Percentiles rank a stretch among this genome's conserved stretches.
phyloP scores from a whole-genome alignment of 1,140 invertebrate genomes.

The Drosophila setifemur region DNA sequence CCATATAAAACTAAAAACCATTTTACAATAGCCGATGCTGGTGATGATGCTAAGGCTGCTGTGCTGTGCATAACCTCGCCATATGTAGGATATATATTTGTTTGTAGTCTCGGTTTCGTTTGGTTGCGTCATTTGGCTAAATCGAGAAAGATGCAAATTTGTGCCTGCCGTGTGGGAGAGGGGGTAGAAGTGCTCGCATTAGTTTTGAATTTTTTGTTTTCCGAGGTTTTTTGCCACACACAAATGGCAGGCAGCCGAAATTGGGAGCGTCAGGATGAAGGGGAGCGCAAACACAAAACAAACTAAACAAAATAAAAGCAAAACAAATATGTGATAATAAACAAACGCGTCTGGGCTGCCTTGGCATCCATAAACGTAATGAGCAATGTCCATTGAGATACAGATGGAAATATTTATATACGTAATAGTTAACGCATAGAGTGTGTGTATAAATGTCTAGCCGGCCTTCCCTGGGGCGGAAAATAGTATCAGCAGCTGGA shows the following conservation, averaged over 20 bases:
- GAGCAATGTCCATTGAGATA: conserved; percentile 21
- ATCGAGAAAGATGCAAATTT: conserved; percentile 42
- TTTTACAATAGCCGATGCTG: conserved; percentile 9
- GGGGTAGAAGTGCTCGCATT: conserved; percentile 4
- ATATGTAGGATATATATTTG: conserved; percentile 22
- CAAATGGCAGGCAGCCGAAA: conserved; percentile 11
- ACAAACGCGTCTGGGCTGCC: conserved; percentile 27
- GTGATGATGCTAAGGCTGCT: not conserved
- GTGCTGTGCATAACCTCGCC: conserved; percentile 29
- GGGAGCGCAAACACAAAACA: conserved; percentile 9
- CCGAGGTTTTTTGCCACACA: not conserved
- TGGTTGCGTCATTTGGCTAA: conserved; percentile 38
- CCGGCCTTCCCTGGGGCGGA: not conserved
- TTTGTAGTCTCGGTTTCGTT: conserved; percentile 3
- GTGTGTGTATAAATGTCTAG: not conserved
- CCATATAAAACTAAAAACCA: conserved; percentile 22
- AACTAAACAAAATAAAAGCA: conserved; percentile 17
- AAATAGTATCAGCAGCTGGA: conserved; percentile 7
- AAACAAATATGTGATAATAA: conserved; percentile 33
- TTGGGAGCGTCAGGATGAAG: conserved; percentile 1
- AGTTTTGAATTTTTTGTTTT: conserved; percentile 7
- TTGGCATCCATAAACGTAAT: conserved; percentile 33
- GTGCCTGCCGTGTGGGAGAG: not conserved
- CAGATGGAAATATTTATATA: conserved; percentile 7
- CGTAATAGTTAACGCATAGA: not conserved